Base-by-base conservation (phyloP, 2,113 vertebrate genomes). In the Lepus europaeus region DNA sequence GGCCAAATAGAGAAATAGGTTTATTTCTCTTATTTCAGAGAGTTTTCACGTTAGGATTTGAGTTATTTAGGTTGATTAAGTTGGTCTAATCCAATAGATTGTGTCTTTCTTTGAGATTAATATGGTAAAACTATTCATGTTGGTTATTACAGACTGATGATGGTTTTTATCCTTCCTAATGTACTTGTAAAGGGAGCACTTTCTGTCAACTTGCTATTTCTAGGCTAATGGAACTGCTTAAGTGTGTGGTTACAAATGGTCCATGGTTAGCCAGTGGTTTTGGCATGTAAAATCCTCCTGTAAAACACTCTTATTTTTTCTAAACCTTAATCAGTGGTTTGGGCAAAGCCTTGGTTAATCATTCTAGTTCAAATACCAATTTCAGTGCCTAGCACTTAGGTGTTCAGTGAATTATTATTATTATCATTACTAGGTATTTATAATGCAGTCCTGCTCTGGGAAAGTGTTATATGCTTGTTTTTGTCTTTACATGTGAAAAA, bases 1-100 rank as follows among this genome's bases (percentile, higher is more conserved):
- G 23, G 22, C 5, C n/a, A 64, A 76, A 70, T 59, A 5, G 74
- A 90, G 31, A 27, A 80, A 39, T 33, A 53, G 10, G 1, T 94
- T 74, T 91, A 13, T 39, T 90, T 92, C 11, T 49, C 31, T 72
- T 90, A 16, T 82, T 82, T 90, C 25, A 84, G 82, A 83, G 87
- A 79, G 31, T 49, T 79, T 81, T 64, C 29, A n/a, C 27, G 14
- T 83, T 83, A 69, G 29, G 17, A 79, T 25, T 80, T 81, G 39
- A 93, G 8, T 80, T 63, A 53, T 88, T 90, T 66, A 76, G 4
- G 3, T 93, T 76, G 45, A 23, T 56, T 87, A 90, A 61, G 16
- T 95, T 80, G 61, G 17, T 81, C 64, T 94, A 25, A 66, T 80
- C 29, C 27, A 19, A 63, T 36, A 92, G 89, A 45, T 36, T 56